These are phyloP conservation scores for Paguma larvata DNA, from an alignment of 2,797 vertebrate genomes.

Conservation along the genomic window DNA sequence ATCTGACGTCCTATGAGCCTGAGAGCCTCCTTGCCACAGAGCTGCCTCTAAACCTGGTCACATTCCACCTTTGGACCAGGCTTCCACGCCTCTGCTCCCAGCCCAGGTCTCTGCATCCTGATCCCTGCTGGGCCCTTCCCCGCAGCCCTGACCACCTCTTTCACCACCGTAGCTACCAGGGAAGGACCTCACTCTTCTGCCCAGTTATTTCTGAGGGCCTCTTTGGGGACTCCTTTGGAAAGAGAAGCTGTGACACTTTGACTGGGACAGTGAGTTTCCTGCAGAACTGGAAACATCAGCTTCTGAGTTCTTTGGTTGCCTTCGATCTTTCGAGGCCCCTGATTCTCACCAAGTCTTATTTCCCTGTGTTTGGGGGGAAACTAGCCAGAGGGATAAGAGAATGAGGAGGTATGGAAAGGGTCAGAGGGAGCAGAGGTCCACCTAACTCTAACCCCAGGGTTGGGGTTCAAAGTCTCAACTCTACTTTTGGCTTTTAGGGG, in stretches of 20 bases:
- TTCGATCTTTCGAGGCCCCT: neutral
- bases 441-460: neutral
- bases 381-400: neutral
- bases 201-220: neutral
- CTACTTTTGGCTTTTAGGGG: constrained; percentile 22
- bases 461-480: neutral
- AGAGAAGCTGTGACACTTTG: neutral
- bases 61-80: neutral
- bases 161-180: no score
- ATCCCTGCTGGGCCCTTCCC: neutral
- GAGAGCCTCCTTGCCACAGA: neutral
- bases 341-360: neutral
- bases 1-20: neutral
- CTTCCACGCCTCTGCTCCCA: neutral
- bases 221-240: neutral
- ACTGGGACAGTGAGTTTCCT: neutral
- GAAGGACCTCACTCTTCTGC: neutral
- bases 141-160: neutral
- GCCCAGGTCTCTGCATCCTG: neutral
- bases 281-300: neutral
- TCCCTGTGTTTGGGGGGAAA: neutral
- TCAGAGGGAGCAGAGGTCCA: neutral
- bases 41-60: neutral
- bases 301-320: neutral
- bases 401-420: neutral